A percentile compares a stretch with the other conserved stretches of the same genome.
phyloP scores from a whole-genome alignment of 2,113 vertebrate genomes.

The Polypterus senegalus region DNA sequence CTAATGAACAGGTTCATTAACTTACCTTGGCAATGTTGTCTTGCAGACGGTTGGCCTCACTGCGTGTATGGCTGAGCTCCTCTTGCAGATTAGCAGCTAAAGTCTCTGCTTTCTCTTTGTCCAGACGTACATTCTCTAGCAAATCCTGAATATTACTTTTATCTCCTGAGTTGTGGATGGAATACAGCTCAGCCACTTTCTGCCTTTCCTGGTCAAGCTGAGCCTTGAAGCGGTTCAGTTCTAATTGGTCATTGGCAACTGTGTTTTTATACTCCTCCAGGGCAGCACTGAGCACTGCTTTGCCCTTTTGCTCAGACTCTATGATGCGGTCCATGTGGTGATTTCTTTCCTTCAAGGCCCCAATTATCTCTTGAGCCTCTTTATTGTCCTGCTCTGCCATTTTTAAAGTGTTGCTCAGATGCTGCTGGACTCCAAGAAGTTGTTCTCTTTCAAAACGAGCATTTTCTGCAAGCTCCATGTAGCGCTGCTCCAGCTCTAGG shows the following conservation, averaged over 20 bases:
- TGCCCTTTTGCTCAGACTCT: slow-evolving; percentile 75
- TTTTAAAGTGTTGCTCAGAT: slow-evolving; percentile 86
- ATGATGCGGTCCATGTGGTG: slow-evolving; percentile 82
- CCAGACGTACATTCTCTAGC: slow-evolving; percentile 70
- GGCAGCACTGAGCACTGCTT: slow-evolving; percentile 49
- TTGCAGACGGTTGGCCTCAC: slow-evolving; percentile 64
- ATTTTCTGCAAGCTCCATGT: slow-evolving; percentile 75
- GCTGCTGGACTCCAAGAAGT: slow-evolving; percentile 84
- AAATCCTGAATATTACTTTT: slow-evolving; percentile 80
- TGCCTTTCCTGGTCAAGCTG: slow-evolving; percentile 86
- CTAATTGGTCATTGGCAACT: slow-evolving; percentile 66
- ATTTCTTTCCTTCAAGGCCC: slow-evolving; percentile 77
- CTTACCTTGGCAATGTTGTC: slow-evolving; percentile 76
- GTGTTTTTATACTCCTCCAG: slow-evolving; percentile 76
- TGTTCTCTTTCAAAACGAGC: slow-evolving; percentile 85
- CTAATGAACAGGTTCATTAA: background rate
- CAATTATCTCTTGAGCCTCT: slow-evolving; percentile 83
- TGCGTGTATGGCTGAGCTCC: slow-evolving; percentile 66
- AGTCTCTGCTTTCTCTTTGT: slow-evolving; percentile 80
- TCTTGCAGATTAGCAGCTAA: slow-evolving; percentile 66
- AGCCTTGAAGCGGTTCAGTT: slow-evolving; percentile 69
- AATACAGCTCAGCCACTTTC: slow-evolving; percentile 76
- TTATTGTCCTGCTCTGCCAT: slow-evolving; percentile 94
- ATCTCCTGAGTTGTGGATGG: slow-evolving; percentile 76
- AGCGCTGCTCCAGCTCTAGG: slow-evolving; percentile 87